Conservation (phyloP, 2,888 invertebrate species). For the Luffia ferchaultella region DNA sequence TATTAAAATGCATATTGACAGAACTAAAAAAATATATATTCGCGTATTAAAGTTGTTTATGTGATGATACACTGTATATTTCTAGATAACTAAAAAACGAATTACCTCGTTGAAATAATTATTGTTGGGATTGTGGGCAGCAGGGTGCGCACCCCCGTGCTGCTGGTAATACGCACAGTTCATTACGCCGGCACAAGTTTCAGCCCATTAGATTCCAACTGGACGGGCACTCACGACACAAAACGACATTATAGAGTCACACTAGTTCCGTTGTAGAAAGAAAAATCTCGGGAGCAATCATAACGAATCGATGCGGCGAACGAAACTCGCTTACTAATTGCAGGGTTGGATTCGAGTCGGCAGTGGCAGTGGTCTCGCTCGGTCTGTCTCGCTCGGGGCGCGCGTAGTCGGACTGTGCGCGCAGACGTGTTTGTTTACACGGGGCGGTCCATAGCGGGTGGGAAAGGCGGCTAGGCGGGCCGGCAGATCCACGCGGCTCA, state of each 20-base stretch:
- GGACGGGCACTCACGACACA: slow-evolving; percentile 20
- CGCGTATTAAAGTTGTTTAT: no score
- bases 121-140: slow-evolving; percentile 46
- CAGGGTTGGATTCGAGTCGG: slow-evolving; percentile 52
- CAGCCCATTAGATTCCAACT: slow-evolving; percentile 37
- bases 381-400: slow-evolving; percentile 30
- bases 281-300: neutral
- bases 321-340: slow-evolving; percentile 65
- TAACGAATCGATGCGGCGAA: slow-evolving; percentile 64
- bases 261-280: neutral
- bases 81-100: no score
- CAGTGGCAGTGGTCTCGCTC: slow-evolving; percentile 30
- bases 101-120: slow-evolving; percentile 60
- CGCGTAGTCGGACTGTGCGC: slow-evolving; percentile 47
- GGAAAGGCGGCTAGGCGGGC: slow-evolving; percentile 44
- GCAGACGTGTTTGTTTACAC: slow-evolving; percentile 44
- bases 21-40: no score
- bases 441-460: slow-evolving; percentile 46
- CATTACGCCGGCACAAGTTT: slow-evolving; percentile 28
- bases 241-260: slow-evolving; percentile 21
- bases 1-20: no score
- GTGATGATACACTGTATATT: no score
- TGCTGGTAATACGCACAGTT: slow-evolving; percentile 61
- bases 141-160: slow-evolving; percentile 51
- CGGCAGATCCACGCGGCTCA: neutral